Base-by-base conservation (phyloP, 2,113 vertebrate species). In the Rana temporaria region DNA sequence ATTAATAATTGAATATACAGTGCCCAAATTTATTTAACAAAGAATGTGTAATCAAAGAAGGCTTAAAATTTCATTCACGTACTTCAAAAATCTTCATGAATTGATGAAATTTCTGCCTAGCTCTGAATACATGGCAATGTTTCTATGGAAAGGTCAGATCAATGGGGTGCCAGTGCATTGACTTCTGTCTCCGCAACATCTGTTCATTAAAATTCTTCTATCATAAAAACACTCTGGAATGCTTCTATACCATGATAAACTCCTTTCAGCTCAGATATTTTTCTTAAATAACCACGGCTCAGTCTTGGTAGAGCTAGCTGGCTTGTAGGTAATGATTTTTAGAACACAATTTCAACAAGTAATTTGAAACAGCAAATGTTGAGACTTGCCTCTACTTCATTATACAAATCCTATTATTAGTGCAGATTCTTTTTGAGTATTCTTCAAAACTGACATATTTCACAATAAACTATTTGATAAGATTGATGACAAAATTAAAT, bases 311-410 rank as follows among this genome's bases (percentile, higher is more conserved):
- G 52, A 30, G 26, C n/a, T n/a, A 78, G 52, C 12, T 67, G 22
- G 55, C 5, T 65, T 68, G n/a, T 59, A 55, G 76, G 17, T 78
- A 78, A 67, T 57, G 53, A 68, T 68, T 22, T 48, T 68, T 68
- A 66, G 53, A 30, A 68, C 24, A 59, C 66, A 42, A 70, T 79
- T 70, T 56, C 14, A 48, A 48, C 57, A 63, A 68, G 65, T 69
- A 55, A 71, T 60, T 70, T 80, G 67, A 53, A 70, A 26, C 15
- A 20, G 56, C 48, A 48, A 70, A 60, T 80, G 78, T 80, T 80
- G 6, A 60, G 78, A 80, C 78, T 80, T 80, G 78, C 68, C 70
- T 48, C 15, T n/a, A 48, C 48, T 63, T 24, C 32, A 70, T 62
- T 70, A 70, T 48, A 30, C 17, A 38, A 5, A 48, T 34, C 5